Evolutionary conservation across 1,140 invertebrate species (phyloP).

Genomic region (Planococcus citri): DNA sequence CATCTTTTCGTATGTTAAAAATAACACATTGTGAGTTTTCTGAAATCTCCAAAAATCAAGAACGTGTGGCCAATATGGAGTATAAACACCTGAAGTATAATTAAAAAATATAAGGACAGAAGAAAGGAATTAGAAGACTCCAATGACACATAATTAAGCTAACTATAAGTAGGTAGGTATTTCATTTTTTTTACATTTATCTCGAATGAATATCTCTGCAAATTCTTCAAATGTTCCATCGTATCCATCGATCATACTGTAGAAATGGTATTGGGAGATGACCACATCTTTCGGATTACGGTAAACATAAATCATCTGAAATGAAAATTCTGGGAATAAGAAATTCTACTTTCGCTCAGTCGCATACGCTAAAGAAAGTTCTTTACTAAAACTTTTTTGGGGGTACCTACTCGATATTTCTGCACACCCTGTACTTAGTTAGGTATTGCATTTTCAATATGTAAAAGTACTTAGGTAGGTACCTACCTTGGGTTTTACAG

Average conservation of each 20-base stretch:
- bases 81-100: conserved; percentile 29
- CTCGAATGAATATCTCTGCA: conserved; percentile 58
- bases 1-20: conserved; percentile 40
- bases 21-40: conserved; percentile 34
- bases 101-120: no score
- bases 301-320: conserved; percentile 74
- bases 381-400: no score
- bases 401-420: no score
- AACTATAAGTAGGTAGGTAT: no score
- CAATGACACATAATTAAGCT: no score
- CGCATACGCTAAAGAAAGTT: no score
- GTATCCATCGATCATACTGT: conserved; percentile 49
- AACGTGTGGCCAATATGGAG: conserved; percentile 32
- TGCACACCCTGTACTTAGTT: no score
- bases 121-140: no score
- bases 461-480: no score
- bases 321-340: conserved; percentile 20
- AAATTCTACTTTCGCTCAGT: no score
- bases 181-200: conserved; percentile 30
- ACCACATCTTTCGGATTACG: conserved; percentile 88
- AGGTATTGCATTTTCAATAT: no score
- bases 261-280: conserved; percentile 83
- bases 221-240: conserved; percentile 60
- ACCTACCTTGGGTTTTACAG: conserved; percentile 61
- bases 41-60: conserved; percentile 33